These are phyloP conservation scores for Drosophila serrata DNA, from an alignment of 1,140 invertebrate genomes.

Conservation along the genomic window DNA sequence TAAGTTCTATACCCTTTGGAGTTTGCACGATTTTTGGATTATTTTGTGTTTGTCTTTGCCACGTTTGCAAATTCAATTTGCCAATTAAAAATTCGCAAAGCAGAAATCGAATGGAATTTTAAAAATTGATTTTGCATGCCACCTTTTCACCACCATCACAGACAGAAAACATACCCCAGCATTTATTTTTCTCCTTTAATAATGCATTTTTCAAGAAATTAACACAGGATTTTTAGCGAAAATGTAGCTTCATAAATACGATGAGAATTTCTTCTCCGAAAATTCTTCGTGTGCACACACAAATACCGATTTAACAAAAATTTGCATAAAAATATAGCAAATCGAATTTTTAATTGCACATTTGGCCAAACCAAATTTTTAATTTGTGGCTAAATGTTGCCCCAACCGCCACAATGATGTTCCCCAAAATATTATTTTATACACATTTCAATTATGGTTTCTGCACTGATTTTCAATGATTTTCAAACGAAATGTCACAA, in stretches of 20 bases:
- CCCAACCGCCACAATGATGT: not conserved
- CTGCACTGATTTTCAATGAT: slow-evolving; percentile 23
- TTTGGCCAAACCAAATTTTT: slow-evolving; percentile 55
- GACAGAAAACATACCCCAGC: not conserved
- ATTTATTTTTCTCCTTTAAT: slow-evolving; percentile 13
- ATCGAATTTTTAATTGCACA: slow-evolving; percentile 60
- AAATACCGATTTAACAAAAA: slow-evolving; percentile 11
- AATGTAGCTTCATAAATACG: slow-evolving; percentile 18
- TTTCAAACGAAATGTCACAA: slow-evolving; percentile 8
- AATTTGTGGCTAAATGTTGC: slow-evolving; percentile 44
- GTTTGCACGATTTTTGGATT: slow-evolving; percentile 67
- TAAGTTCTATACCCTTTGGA: slow-evolving; percentile 27
- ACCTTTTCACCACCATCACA: not conserved
- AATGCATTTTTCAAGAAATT: slow-evolving; percentile 33
- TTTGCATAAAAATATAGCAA: slow-evolving; percentile 52
- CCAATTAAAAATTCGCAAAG: slow-evolving; percentile 31
- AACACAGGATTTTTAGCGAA: slow-evolving; percentile 17
- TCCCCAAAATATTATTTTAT: slow-evolving; percentile 6
- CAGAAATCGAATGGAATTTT: slow-evolving; percentile 36
- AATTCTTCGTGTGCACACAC: slow-evolving; percentile 5
- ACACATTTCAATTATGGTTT: slow-evolving; percentile 45
- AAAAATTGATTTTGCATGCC: slow-evolving; percentile 46
- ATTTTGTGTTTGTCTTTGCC: slow-evolving; percentile 31
- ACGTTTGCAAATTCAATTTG: slow-evolving; percentile 34
- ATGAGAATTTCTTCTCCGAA: slow-evolving; percentile 16